phyloP scores from a whole-genome alignment of 1,140 invertebrate species.

The Drosophila tsacasi region DNA sequence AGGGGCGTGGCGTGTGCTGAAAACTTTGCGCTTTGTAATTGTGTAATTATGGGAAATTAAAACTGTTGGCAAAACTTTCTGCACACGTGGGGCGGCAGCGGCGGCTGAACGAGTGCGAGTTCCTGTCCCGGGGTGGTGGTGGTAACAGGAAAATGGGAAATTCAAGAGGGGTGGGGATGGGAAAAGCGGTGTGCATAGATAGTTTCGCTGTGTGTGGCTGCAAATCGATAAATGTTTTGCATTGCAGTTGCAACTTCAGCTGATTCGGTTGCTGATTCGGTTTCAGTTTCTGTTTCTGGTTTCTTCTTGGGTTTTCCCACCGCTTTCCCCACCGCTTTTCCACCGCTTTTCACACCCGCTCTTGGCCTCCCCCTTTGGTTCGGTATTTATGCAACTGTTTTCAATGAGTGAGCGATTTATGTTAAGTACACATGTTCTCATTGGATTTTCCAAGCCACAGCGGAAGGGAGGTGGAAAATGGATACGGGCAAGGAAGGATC shows the following conservation, averaged over 20 bases:
- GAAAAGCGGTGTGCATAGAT: constrained; percentile 36
- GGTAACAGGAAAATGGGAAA: constrained; percentile 13
- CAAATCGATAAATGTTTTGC: constrained; percentile 63
- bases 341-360: not conserved
- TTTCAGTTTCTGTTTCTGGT: constrained; percentile 38
- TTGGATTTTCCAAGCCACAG: constrained; percentile 61
- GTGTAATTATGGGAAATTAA: constrained; percentile 84
- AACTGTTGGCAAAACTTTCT: constrained; percentile 83
- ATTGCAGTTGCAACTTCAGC: constrained; percentile 57
- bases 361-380: constrained; percentile 12
- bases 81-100: constrained; percentile 68
- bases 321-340: not conserved
- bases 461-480: constrained; percentile 21
- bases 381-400: constrained; percentile 79
- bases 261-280: constrained; percentile 49
- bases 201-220: constrained; percentile 43
- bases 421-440: constrained; percentile 83
- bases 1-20: constrained; percentile 77
- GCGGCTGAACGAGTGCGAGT: constrained; percentile 39
- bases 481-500: not conserved
- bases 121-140: not conserved
- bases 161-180: not conserved
- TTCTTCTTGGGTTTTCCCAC: constrained; percentile 25
- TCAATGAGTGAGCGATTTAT: constrained; percentile 83
- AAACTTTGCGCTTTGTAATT: constrained; percentile 84